A percentile compares a stretch with the other conserved stretches of the same genome.
These are phyloP conservation scores for Nesogale talazaci DNA, from an alignment of 2,113 vertebrate genomes.

Conservation along the genomic window DNA sequence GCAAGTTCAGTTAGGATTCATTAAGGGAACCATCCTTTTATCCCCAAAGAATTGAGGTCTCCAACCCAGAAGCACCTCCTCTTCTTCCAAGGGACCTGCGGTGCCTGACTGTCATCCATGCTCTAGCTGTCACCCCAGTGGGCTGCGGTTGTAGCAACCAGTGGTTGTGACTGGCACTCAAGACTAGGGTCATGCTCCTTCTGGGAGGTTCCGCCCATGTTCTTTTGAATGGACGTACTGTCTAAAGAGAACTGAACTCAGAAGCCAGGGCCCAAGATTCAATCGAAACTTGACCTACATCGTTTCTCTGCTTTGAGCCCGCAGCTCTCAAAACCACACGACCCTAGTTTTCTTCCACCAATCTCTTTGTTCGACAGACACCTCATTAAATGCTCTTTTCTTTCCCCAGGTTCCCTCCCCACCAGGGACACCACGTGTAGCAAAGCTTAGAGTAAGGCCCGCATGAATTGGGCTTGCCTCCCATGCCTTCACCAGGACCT, in stretches of 20 bases:
- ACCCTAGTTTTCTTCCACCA: background rate
- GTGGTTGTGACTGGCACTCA: background rate
- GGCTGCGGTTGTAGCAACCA: background rate
- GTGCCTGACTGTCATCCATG: background rate
- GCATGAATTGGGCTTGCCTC: constrained; percentile 11
- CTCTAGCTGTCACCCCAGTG: background rate
- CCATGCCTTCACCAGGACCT: background rate
- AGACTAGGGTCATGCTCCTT: background rate
- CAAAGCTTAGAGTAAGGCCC: constrained; percentile 17
- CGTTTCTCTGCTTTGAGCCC: background rate
- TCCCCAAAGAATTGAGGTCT: background rate
- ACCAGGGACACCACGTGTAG: constrained; percentile 6
- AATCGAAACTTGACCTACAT: background rate
- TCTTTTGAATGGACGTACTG: background rate
- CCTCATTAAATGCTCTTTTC: constrained; percentile 33
- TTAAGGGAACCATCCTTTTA: background rate
- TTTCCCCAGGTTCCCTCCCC: constrained; percentile 45
- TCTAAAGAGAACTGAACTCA: background rate
- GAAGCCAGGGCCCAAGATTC: background rate
- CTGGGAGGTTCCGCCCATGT: background rate
- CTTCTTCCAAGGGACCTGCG: background rate
- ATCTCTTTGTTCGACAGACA: constrained; percentile 29
- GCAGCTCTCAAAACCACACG: background rate
- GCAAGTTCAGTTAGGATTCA: no score
- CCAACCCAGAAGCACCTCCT: no score